A percentile compares a stretch with the other conserved stretches of the same genome.
These are phyloP conservation scores for Lepus townsendii DNA, from an alignment of 2,797 vertebrate species.

Conservation along the genomic window DNA sequence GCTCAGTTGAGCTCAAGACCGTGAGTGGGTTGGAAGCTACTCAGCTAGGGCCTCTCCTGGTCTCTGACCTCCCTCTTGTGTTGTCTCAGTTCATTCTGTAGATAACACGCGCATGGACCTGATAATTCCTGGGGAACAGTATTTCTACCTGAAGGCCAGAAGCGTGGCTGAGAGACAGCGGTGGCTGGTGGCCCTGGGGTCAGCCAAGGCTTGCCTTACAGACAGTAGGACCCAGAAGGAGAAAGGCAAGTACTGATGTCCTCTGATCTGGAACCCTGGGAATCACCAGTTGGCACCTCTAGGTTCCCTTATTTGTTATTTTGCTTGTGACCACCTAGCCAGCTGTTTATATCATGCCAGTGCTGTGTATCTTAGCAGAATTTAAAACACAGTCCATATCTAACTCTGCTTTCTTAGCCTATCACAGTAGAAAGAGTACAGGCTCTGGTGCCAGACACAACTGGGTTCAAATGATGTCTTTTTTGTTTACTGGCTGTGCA, in stretches of 20 bases:
- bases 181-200: constrained; percentile 98
- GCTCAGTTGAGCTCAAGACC: not conserved
- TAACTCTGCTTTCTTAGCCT: not conserved
- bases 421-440: not conserved
- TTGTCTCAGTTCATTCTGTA: constrained; percentile 94
- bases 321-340: not conserved
- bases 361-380: not conserved
- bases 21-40: not conserved
- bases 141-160: constrained; percentile 98
- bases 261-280: constrained; percentile 23
- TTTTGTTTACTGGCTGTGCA: not conserved
- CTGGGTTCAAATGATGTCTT: constrained; percentile 1
- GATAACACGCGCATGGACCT: constrained; percentile 97
- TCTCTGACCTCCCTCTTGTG: constrained; percentile 54
- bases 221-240: constrained; percentile 98
- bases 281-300: not conserved
- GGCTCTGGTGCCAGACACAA: constrained; percentile 30
- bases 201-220: constrained; percentile 98
- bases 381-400: not conserved
- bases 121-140: constrained; percentile 98
- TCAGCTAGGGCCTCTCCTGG: not conserved
- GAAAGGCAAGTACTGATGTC: constrained; percentile 91
- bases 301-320: not conserved
- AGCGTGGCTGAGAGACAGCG: constrained; percentile 98
- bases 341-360: not conserved